Evolutionary conservation across 2,888 invertebrate genomes (phyloP).

Genomic region (Pyrgus malvae): DNA sequence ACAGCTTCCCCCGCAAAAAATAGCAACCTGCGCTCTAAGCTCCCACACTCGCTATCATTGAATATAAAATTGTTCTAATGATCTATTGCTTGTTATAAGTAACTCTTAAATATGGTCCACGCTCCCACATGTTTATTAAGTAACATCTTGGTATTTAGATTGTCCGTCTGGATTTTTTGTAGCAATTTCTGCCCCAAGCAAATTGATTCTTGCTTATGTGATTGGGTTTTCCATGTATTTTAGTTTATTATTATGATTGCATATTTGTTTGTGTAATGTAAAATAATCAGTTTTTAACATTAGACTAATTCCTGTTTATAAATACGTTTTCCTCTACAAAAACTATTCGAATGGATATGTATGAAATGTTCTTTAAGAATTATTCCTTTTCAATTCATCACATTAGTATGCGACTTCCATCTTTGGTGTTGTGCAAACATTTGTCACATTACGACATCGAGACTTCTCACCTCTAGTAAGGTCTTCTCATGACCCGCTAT

Average conservation of each 20-base stretch:
- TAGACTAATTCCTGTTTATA: too few relatives aligned
- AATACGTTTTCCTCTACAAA: too few relatives aligned
- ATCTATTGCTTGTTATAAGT: constrained; percentile 19
- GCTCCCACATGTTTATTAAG: constrained; percentile 16
- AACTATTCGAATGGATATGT: too few relatives aligned
- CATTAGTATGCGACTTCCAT: too few relatives aligned
- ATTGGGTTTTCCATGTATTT: too few relatives aligned
- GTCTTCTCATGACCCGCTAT: constrained; percentile 5
- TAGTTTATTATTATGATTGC: too few relatives aligned
- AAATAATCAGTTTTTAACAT: too few relatives aligned
- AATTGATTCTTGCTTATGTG: too few relatives aligned
- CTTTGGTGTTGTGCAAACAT: neutral
- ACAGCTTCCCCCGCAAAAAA: constrained; percentile 57
- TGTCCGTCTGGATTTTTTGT: neutral
- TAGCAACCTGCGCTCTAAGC: constrained; percentile 43
- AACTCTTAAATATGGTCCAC: constrained; percentile 16
- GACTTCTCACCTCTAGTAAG: neutral
- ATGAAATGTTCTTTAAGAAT: too few relatives aligned
- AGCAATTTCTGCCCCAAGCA: neutral
- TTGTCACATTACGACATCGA: neutral
- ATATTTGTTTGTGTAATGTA: too few relatives aligned
- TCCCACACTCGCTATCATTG: constrained; percentile 51
- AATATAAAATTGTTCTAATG: constrained; percentile 33
- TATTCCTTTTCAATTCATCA: too few relatives aligned
- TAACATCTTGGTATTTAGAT: neutral